Evolutionary conservation across 2,113 vertebrate species (phyloP).

Genomic region (Alethe diademata): DNA sequence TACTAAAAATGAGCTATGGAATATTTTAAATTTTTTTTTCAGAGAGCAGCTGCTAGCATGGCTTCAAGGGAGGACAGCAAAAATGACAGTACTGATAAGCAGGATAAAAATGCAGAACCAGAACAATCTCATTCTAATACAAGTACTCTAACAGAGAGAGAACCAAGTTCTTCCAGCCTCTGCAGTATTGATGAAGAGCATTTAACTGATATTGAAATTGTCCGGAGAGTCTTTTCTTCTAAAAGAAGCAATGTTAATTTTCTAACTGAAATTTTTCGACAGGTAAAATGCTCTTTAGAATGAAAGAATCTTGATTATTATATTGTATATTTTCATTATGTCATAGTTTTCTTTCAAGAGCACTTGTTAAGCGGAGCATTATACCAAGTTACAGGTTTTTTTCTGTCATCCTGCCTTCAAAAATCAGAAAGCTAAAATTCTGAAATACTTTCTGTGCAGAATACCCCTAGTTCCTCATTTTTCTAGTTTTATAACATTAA

Average conservation of each 20-base stretch:
- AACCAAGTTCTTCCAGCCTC: slow-evolving; percentile 98
- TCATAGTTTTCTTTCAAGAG: background rate
- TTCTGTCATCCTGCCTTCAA: background rate
- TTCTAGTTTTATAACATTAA: background rate
- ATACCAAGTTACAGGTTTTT: background rate
- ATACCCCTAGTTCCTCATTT: background rate
- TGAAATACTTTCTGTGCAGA: background rate
- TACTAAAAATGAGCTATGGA: background rate
- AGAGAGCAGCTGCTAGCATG: slow-evolving; percentile 95
- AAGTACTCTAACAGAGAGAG: slow-evolving; percentile 94
- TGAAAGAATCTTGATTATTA: background rate
- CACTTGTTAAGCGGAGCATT: background rate
- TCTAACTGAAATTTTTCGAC: slow-evolving; percentile 97
- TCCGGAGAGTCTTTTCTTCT: slow-evolving; percentile 92
- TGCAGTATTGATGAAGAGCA: slow-evolving; percentile 98
- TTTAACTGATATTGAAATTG: slow-evolving; percentile 96
- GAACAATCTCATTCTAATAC: slow-evolving; percentile 98
- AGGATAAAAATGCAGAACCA: slow-evolving; percentile 78
- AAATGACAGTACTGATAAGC: slow-evolving; percentile 76
- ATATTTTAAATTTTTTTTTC: slow-evolving; percentile 15
- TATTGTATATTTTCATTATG: background rate
- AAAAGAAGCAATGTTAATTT: slow-evolving; percentile 96
- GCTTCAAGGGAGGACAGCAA: slow-evolving; percentile 86
- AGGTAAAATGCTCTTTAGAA: slow-evolving; percentile 77
- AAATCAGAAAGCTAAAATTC: background rate